phyloP scores from a whole-genome alignment of 2,113 vertebrate species.

The Notarius lentiginosus region DNA sequence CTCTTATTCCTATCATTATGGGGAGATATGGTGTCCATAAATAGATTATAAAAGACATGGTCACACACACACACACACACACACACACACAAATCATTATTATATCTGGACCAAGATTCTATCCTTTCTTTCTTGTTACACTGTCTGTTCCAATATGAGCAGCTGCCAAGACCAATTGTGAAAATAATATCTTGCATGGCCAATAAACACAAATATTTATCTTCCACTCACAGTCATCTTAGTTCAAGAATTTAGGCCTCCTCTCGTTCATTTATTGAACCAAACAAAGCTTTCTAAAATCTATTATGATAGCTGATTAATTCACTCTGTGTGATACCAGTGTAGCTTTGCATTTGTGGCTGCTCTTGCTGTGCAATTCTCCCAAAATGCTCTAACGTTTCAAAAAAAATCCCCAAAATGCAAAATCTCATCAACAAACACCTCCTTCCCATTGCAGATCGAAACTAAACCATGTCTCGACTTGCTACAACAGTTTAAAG shows the following conservation, averaged over 20 bases:
- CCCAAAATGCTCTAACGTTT: neutral
- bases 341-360: neutral
- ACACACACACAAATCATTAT: neutral
- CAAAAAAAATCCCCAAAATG: too few relatives aligned
- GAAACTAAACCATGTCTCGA: neutral
- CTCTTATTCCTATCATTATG: neutral
- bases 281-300: neutral
- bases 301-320: neutral
- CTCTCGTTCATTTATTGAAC: neutral
- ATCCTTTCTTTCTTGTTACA: neutral
- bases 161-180: neutral
- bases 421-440: neutral
- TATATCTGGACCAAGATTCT: neutral
- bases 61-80: neutral
- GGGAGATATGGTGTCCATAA: neutral
- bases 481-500: neutral
- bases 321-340: neutral
- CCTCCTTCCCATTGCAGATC: neutral
- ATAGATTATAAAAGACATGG: neutral
- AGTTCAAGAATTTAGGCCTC: neutral
- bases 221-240: neutral
- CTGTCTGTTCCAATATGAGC: neutral
- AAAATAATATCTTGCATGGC: neutral
- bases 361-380: neutral
- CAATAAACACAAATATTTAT: neutral